phyloP scores from a whole-genome alignment of 2,888 invertebrate species.

The Patella pellucida region DNA sequence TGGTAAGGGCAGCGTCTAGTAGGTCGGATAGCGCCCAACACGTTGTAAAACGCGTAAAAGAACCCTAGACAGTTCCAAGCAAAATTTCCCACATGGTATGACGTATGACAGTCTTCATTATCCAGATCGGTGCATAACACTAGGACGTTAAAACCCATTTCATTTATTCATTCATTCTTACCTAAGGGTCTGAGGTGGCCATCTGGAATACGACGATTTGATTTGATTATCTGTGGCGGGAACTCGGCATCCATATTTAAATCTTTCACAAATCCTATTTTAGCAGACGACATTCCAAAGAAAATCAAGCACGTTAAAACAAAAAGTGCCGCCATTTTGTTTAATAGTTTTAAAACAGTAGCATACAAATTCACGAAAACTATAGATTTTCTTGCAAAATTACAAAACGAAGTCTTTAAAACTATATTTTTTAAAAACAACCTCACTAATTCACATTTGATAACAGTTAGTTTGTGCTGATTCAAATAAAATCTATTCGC shows the following conservation, averaged over 20 bases:
- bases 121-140: too few species aligned
- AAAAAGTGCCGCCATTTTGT: constrained; percentile 5
- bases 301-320: not conserved
- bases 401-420: too few species aligned
- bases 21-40: too few species aligned
- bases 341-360: not conserved
- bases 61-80: too few species aligned
- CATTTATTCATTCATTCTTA: constrained; percentile 34
- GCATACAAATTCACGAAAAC: not conserved
- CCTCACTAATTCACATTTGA: not conserved
- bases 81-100: too few species aligned
- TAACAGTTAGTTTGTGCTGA: too few species aligned
- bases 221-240: constrained; percentile 51
- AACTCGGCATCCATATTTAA: constrained; percentile 57
- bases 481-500: too few species aligned
- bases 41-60: too few species aligned
- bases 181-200: constrained; percentile 67
- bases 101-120: too few species aligned
- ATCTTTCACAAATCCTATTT: constrained; percentile 60
- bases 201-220: constrained; percentile 50
- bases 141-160: too few species aligned
- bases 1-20: too few species aligned
- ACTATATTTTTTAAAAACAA: not conserved
- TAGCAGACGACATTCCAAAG: constrained; percentile 17
- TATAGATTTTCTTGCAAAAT: not conserved